These are phyloP conservation scores for Dendroctonus ponderosae DNA, from an alignment of 1,140 invertebrate genomes.

Conservation along the genomic window DNA sequence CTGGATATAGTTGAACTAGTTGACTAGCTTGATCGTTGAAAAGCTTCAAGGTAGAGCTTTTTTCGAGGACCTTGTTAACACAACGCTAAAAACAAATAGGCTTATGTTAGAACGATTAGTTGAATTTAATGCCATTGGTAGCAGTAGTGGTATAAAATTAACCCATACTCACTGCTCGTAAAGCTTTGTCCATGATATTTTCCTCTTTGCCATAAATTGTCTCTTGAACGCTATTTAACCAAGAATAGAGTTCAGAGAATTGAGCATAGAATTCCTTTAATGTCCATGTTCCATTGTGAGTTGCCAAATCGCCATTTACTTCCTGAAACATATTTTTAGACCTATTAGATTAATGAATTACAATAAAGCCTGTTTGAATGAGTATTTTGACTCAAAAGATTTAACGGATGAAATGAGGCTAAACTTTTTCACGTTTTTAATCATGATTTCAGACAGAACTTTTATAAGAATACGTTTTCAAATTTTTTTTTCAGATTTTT, in stretches of 20 bases:
- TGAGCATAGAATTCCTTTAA: slow-evolving; percentile 75
- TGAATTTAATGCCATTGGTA: not conserved
- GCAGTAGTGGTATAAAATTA: no score
- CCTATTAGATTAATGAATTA: not conserved
- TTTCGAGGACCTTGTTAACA: slow-evolving; percentile 45
- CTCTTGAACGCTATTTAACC: slow-evolving; percentile 75
- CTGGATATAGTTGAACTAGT: slow-evolving; percentile 65
- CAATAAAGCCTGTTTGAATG: not conserved
- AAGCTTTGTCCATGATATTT: slow-evolving; percentile 65
- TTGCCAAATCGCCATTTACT: slow-evolving; percentile 72
- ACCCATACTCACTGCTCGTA: slow-evolving; percentile 60
- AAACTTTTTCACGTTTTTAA: no score
- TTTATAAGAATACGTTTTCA: no score
- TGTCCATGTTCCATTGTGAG: slow-evolving; percentile 68
- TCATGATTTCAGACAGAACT: no score
- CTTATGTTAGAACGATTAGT: slow-evolving; percentile 3
- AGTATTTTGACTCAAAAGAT: no score
- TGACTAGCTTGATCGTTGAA: slow-evolving; percentile 80
- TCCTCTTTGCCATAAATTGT: slow-evolving; percentile 73
- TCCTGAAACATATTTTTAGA: slow-evolving; percentile 58
- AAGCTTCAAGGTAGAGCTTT: slow-evolving; percentile 63
- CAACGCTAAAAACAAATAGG: slow-evolving; percentile 59
- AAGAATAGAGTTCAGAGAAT: slow-evolving; percentile 77
- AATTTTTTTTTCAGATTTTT: no score
- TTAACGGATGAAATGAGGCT: no score